Evolutionary conservation across 2,888 invertebrate genomes (phyloP).

Genomic region (Caenorhabditis zanzibari): DNA sequence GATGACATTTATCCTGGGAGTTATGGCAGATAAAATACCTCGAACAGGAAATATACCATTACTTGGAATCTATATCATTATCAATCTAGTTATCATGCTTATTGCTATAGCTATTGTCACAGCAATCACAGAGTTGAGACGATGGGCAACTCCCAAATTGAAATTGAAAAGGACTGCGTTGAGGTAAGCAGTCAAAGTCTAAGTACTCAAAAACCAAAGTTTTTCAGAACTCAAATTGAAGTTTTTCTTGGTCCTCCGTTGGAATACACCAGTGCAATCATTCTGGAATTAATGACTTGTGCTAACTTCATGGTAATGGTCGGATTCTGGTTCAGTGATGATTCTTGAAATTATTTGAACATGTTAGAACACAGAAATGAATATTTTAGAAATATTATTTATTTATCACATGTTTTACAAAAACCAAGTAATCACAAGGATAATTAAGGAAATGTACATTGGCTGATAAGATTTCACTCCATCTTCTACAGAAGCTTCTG

Average conservation of each 20-base stretch:
- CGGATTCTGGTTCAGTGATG: slow-evolving; percentile 28
- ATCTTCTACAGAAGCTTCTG: background rate
- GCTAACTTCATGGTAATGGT: slow-evolving; percentile 30
- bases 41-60: slow-evolving; percentile 45
- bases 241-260: slow-evolving; percentile 17
- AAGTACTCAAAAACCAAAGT: background rate
- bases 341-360: background rate
- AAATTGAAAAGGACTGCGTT: slow-evolving; percentile 23
- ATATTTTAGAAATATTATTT: background rate
- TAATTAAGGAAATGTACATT: background rate
- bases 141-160: slow-evolving; percentile 25
- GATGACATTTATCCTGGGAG: slow-evolving; percentile 56
- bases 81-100: slow-evolving; percentile 46
- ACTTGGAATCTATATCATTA: slow-evolving; percentile 43
- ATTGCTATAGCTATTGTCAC: slow-evolving; percentile 42
- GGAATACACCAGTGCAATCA: slow-evolving; percentile 27
- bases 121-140: slow-evolving; percentile 13
- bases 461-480: background rate
- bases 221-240: slow-evolving; percentile 19
- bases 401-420: background rate
- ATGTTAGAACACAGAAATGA: background rate
- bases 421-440: background rate
- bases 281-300: slow-evolving; percentile 26
- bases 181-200: background rate
- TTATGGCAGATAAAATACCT: slow-evolving; percentile 54